Evolutionary conservation across 2,888 invertebrate genomes (phyloP), one percentile per base, ranked within the genome.

Genomic region (Eubasilissa splendida): DNA sequence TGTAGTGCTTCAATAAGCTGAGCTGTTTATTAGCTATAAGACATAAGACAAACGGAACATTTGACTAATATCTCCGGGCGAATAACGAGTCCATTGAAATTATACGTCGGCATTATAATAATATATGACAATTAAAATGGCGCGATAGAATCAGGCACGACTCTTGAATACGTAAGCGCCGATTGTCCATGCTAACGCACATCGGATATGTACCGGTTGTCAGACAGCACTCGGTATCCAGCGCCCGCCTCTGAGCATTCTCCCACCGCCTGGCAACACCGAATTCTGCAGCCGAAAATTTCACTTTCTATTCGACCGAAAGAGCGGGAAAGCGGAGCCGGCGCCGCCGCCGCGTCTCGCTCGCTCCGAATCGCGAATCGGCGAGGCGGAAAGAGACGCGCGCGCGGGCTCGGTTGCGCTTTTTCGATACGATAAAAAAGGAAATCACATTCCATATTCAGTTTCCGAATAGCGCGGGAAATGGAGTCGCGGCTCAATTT

Each of bases 371-470:
- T 7, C 42, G n/a, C 4, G 1, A 9, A 56, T 22, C 12, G 42
- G 58, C 54, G 52, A 5, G 70, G 7, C 33, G 22, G 80, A 80
- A 54, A 52, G 82, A 78, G 58, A 80, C 11, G 50, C 33, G 5
- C n/a, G 68, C 12, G n/a, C 9, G 4, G 63, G 14, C 53, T 56
- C 58, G 58, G 7, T 53, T 33, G 50, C 14, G 58, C 42, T 50
- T 59, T 58, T 56, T 63, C 7, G 7, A 12, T 42, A 60, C 14
- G 59, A 53, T 53, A n/a, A 63, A 79, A 83, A 83, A 77, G 77
- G 83, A 83, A 83, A 81, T 81, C 80, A 83, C 83, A 80, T 80
- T 81, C 81, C 83, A 66, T 68, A 77, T 83, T 83, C 70, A 68
- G 76, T 74, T 65, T 75, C 60, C 76, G 80, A 82, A 78, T 74